Base-by-base conservation (phyloP, 1,140 invertebrate genomes). In the Antheraea mylitta region DNA sequence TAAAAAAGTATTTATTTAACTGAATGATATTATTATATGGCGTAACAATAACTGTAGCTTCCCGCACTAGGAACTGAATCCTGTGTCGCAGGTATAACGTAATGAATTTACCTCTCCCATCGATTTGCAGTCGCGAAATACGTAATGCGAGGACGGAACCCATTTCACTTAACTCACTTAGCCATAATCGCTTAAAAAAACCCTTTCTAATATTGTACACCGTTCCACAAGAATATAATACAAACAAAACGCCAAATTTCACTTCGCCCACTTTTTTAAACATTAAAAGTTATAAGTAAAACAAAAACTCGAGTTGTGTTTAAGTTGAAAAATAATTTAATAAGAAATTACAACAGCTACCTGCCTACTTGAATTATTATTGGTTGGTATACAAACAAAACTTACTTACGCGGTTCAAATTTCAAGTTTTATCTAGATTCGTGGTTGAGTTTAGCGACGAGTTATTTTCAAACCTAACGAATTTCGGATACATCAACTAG, bases 271-370 rank as follows among this genome's bases (percentile, higher is more conserved):
- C 45, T n/a, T n/a, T 53, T n/a, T 53, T 30, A 30, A 16, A 53
- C 16, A 53, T 53, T 53, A 53, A 16, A 53, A 16, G 45, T 42
- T 16, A 13, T 6, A 53, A 53, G 45, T 53, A 53, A 16, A 53
- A 53, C 45, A 53, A 53, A 53, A 53, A 53, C 45, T 53, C 45
- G 0, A 53, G 45, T 53, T 53, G 13, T 53, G 45, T 53, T 53
- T 53, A 53, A 53, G 11, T 53, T 53, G 45, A 53, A 53, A 53
- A 53, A 53, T 53, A 53, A 53, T 53, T 53, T 53, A 53, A 53
- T 53, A 53, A 16, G 45, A 53, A 53, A 53, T 53, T 53, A 53
- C 45, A 53, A 53, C 45, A 53, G 11, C 0, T 30, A 30, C 22
- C 22, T 30, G 22, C 11, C 11, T 13, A n/a, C 45, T 53, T 53